These are phyloP conservation scores for Pollachius pollachius DNA, from an alignment of 2,113 vertebrate species.

Conservation along the genomic window DNA sequence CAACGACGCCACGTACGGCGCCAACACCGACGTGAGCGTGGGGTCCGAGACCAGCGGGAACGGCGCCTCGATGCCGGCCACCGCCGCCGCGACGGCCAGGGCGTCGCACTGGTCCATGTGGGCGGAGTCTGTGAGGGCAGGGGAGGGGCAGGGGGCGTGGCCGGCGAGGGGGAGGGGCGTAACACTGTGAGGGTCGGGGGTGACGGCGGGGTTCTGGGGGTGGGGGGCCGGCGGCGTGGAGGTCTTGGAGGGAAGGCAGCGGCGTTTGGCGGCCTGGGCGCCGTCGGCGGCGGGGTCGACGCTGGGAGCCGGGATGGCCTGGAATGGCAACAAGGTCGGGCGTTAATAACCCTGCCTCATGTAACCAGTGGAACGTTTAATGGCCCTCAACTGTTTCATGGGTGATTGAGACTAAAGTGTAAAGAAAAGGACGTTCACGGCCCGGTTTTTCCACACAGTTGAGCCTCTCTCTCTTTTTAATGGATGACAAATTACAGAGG, in stretches of 20 bases:
- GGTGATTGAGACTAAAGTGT: too few species aligned
- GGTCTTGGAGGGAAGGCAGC: conserved; percentile 68
- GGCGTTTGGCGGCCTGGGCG: conserved; percentile 84
- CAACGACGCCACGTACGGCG: conserved; percentile 64
- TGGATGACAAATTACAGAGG: too few species aligned
- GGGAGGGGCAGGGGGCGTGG: neutral
- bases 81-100: conserved; percentile 17
- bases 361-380: too few species aligned
- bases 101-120: conserved; percentile 45
- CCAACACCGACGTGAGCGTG: conserved; percentile 39
- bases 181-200: conserved; percentile 43
- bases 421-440: too few species aligned
- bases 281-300: conserved; percentile 67
- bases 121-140: neutral
- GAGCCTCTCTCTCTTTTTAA: too few species aligned
- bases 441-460: too few species aligned
- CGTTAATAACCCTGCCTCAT: too few species aligned
- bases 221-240: neutral
- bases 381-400: too few species aligned
- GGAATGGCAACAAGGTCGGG: neutral
- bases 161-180: conserved; percentile 17
- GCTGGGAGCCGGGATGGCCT: conserved; percentile 77
- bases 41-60: conserved; percentile 50
- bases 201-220: neutral
- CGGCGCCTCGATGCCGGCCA: conserved; percentile 22